Evolutionary conservation across 2,888 invertebrate species (phyloP).

Genomic region (Eudasyphora cyanicolor): DNA sequence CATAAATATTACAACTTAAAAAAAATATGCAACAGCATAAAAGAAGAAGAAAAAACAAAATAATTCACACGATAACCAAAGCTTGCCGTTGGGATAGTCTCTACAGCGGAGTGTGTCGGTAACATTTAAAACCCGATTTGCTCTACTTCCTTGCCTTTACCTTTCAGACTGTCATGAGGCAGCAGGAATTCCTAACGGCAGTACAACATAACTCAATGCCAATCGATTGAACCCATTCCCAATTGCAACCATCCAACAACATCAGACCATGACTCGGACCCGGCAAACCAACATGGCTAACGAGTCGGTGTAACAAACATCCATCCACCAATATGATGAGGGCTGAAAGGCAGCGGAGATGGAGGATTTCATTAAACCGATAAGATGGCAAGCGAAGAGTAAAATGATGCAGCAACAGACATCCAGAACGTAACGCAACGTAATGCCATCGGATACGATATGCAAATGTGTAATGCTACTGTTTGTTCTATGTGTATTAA

Average conservation of each 20-base stretch:
- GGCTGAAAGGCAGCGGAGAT: background rate
- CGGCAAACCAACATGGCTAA: background rate
- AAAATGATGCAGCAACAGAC: background rate
- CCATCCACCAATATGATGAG: background rate
- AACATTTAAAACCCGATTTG: slow-evolving; percentile 66
- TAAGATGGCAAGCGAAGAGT: slow-evolving; percentile 8
- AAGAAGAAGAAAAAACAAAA: slow-evolving; percentile 34
- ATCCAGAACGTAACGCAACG: background rate
- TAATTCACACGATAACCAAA: slow-evolving; percentile 62
- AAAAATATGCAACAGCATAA: background rate
- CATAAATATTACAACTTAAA: slow-evolving; percentile 43
- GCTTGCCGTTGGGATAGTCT: background rate
- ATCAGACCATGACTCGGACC: slow-evolving; percentile 17
- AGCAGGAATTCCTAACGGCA: slow-evolving; percentile 46
- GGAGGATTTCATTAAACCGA: slow-evolving; percentile 1
- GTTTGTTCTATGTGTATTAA: no score
- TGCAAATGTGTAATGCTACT: background rate
- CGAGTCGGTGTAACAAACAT: background rate
- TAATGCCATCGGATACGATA: background rate
- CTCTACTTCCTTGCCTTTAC: background rate
- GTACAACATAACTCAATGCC: slow-evolving; percentile 34
- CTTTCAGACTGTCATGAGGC: no score
- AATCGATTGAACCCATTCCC: background rate
- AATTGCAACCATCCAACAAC: background rate
- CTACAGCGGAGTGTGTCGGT: slow-evolving; percentile 39